Evolutionary conservation across 1,140 invertebrate genomes (phyloP).

Genomic region (Asobara japonica): DNA sequence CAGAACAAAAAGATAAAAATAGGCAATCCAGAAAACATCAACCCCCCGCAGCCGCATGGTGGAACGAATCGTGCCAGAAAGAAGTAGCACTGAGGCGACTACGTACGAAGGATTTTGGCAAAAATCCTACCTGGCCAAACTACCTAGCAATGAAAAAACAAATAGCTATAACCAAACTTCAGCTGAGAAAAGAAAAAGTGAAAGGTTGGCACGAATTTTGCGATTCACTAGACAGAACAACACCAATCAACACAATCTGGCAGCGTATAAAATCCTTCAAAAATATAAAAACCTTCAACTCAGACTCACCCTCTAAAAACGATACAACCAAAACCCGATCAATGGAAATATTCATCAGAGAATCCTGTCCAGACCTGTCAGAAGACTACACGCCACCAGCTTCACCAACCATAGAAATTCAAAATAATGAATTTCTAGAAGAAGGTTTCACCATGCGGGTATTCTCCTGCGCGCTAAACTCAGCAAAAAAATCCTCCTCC

Average conservation of each 20-base stretch:
- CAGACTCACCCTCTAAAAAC: neutral
- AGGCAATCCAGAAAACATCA: neutral
- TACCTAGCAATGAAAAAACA: neutral
- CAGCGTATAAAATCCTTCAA: neutral
- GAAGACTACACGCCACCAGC: too few species aligned
- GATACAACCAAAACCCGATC: neutral
- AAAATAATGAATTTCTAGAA: neutral
- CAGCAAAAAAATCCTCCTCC: neutral
- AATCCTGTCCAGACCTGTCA: neutral
- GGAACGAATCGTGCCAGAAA: neutral
- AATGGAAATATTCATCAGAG: neutral
- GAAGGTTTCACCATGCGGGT: neutral
- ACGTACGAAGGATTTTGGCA: neutral
- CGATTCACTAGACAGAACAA: neutral
- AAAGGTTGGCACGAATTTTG: neutral
- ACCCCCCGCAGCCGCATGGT: neutral
- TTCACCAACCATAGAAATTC: too few species aligned
- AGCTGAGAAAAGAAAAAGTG: neutral
- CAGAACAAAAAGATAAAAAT: neutral
- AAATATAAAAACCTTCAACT: neutral
- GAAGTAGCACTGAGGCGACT: neutral
- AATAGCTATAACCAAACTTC: neutral
- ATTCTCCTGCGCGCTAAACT: neutral
- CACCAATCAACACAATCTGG: neutral
- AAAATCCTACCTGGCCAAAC: neutral